These are phyloP conservation scores for Trachelus stipa DNA, from an alignment of 2,888 invertebrate species.

Conservation along the genomic window DNA sequence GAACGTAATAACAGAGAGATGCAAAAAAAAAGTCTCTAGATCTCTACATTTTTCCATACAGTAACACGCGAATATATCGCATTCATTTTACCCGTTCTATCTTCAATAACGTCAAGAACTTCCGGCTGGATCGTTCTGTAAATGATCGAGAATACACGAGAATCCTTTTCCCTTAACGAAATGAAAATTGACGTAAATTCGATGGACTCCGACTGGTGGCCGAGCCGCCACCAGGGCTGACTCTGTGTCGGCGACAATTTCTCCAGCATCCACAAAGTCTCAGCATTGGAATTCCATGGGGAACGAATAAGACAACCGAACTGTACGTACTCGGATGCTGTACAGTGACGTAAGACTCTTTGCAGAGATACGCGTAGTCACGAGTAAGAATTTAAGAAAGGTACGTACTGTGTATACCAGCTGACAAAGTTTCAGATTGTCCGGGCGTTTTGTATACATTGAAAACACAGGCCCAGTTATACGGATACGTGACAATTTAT, in stretches of 20 bases:
- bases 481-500: neutral
- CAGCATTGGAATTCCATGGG: neutral
- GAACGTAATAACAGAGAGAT: neutral
- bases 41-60: neutral
- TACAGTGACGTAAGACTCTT: neutral
- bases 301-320: neutral
- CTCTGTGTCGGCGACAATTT: too few relatives aligned
- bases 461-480: too few relatives aligned
- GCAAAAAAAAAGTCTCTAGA: neutral
- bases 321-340: neutral
- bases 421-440: neutral
- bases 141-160: neutral
- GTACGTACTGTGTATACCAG: neutral
- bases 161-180: slow-evolving; percentile 17
- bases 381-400: too few relatives aligned
- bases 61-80: neutral
- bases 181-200: slow-evolving; percentile 43
- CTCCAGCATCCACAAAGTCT: neutral
- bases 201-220: neutral
- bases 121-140: neutral
- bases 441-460: too few relatives aligned
- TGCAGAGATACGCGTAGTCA: neutral
- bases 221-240: neutral
- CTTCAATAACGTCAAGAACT: neutral
- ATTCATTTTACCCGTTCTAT: neutral